These are phyloP conservation scores for Bettongia penicillata DNA, from an alignment of 2,113 vertebrate species.

Conservation along the genomic window DNA sequence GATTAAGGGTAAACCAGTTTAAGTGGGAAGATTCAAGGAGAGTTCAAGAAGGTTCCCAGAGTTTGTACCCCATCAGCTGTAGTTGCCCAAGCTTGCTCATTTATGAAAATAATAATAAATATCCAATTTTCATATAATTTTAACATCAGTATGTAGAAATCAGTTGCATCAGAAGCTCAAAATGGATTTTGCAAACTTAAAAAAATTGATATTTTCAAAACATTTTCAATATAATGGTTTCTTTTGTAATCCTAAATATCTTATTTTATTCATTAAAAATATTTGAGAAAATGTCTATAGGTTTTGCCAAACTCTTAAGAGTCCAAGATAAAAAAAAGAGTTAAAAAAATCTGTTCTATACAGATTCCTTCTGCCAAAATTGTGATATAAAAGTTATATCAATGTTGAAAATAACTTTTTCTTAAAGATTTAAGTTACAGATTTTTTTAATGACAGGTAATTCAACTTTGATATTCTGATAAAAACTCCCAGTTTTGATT, in stretches of 20 bases:
- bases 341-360: background rate
- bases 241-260: background rate
- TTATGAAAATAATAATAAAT: conserved; percentile 43
- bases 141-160: conserved; percentile 70
- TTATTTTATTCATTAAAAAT: background rate
- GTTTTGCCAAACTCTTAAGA: background rate
- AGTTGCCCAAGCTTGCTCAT: background rate
- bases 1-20: no score
- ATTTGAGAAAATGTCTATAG: background rate
- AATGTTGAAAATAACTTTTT: conserved; percentile 54
- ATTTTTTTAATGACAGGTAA: conserved; percentile 19
- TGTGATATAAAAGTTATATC: conserved; percentile 41
- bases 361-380: background rate
- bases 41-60: no score
- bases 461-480: conserved; percentile 39
- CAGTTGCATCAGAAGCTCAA: background rate
- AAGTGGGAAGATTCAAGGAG: no score
- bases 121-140: conserved; percentile 67
- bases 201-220: conserved; percentile 56
- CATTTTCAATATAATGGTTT: background rate
- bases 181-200: conserved; percentile 62
- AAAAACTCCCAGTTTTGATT: conserved; percentile 40
- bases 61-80: background rate
- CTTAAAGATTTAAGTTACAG: background rate
- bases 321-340: background rate